Evolutionary conservation across 2,113 vertebrate species (phyloP).

Genomic region (pig (Sus scrofa)): DNA sequence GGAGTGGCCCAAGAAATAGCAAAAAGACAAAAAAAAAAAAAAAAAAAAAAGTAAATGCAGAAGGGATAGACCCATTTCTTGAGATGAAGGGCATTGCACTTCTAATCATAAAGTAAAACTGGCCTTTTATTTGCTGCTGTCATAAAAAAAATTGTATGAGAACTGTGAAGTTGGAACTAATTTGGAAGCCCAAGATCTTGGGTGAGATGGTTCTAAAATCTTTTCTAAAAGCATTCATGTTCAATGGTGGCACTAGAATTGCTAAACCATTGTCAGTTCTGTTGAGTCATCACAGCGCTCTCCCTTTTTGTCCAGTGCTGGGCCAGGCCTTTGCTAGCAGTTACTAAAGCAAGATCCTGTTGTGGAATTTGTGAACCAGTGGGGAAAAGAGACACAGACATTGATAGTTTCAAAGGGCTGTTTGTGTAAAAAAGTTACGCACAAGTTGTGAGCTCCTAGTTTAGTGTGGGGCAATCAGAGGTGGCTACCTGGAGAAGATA

Average conservation of each 20-base stretch:
- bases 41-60: background rate
- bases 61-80: background rate
- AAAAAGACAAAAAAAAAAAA: too few relatives aligned
- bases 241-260: background rate
- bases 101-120: background rate
- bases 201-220: background rate
- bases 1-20: too few relatives aligned
- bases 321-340: background rate
- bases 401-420: background rate
- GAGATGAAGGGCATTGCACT: background rate
- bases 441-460: background rate
- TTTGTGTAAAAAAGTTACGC: background rate
- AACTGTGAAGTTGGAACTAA: background rate
- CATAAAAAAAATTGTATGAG: background rate
- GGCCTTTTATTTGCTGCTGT: constrained; percentile 9
- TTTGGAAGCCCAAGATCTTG: constrained; percentile 6
- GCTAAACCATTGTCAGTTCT: background rate
- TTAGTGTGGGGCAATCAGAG: background rate
- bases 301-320: background rate
- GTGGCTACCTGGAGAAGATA: background rate
- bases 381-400: background rate
- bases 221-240: background rate
- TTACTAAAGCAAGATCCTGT: background rate
- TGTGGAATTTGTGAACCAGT: background rate
- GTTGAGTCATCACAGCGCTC: background rate